phyloP scores from a whole-genome alignment of 2,888 invertebrate species.

The Orchestes rusci region DNA sequence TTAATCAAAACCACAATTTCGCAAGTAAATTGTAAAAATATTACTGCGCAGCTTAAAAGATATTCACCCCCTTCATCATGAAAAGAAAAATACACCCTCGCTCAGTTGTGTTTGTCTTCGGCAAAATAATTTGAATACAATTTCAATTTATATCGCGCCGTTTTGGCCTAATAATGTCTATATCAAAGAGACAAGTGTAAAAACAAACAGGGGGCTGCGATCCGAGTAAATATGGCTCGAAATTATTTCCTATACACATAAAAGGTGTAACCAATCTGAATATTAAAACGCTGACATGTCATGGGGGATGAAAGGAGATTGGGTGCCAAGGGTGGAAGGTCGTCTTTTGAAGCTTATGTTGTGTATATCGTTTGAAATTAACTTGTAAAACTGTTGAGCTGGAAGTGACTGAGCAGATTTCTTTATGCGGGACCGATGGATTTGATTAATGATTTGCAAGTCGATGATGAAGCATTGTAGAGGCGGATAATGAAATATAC shows the following conservation, averaged over 20 bases:
- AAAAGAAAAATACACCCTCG: slow-evolving; percentile 18
- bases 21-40: slow-evolving; percentile 4
- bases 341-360: slow-evolving; percentile 10
- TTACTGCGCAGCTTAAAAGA: too few species aligned
- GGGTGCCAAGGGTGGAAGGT: slow-evolving; percentile 16
- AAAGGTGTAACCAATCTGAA: slow-evolving; percentile 48
- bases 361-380: slow-evolving; percentile 17
- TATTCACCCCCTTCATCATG: slow-evolving; percentile 14
- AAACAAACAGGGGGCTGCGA: slow-evolving; percentile 44
- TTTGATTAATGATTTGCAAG: too few species aligned
- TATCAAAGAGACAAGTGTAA: slow-evolving; percentile 45
- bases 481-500: too few species aligned
- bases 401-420: too few species aligned
- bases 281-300: slow-evolving; percentile 40
- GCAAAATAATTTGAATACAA: slow-evolving; percentile 32
- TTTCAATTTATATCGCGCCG: slow-evolving; percentile 34
- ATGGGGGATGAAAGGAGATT: slow-evolving; percentile 25
- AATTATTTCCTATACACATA: slow-evolving; percentile 46
- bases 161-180: slow-evolving; percentile 37
- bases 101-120: slow-evolving; percentile 22
- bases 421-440: too few species aligned
- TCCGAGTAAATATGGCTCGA: slow-evolving; percentile 41
- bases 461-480: too few species aligned
- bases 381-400: too few species aligned
- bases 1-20: neutral